Conservation (phyloP, 2,888 invertebrate species). For the Abrostola tripartita region DNA sequence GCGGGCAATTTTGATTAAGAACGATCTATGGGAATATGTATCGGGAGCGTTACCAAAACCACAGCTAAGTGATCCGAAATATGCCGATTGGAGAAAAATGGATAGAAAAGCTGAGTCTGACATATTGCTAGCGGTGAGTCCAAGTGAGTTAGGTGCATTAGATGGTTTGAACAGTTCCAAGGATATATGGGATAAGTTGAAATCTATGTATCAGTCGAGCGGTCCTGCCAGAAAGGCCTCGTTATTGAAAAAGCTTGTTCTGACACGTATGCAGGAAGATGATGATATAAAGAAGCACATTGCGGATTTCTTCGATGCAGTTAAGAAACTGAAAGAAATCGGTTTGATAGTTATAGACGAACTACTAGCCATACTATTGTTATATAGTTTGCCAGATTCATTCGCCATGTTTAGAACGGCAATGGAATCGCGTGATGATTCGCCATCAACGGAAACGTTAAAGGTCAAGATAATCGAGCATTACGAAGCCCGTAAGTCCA, state of each 20-base stretch:
- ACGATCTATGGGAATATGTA: constrained; percentile 45
- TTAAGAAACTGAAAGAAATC: constrained; percentile 16
- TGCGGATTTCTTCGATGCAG: constrained; percentile 10
- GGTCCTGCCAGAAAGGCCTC: constrained; percentile 19
- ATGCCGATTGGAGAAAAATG: not conserved
- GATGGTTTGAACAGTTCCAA: constrained; percentile 3
- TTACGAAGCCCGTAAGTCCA: constrained; percentile 1
- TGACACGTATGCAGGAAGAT: constrained; percentile 13
- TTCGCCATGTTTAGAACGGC: constrained; percentile 45
- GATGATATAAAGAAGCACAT: constrained; percentile 8
- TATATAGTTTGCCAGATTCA: constrained; percentile 41
- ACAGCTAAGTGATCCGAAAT: not conserved
- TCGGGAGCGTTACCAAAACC: not conserved
- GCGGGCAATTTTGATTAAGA: constrained; percentile 45
- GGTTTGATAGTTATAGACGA: constrained; percentile 21
- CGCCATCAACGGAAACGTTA: constrained; percentile 35
- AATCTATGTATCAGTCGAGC: constrained; percentile 10
- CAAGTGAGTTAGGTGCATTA: not conserved
- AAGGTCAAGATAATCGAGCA: constrained; percentile 38
- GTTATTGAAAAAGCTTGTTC: constrained; percentile 13
- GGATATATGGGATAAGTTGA: constrained; percentile 2
- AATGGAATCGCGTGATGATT: constrained; percentile 44
- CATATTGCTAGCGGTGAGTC: constrained; percentile 11
- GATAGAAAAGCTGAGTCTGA: constrained; percentile 12
- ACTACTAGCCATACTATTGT: constrained; percentile 24